A percentile compares a stretch with the other conserved stretches of the same genome.
phyloP scores from a whole-genome alignment of 2,797 vertebrate genomes.

The Cossypha niveicapilla region DNA sequence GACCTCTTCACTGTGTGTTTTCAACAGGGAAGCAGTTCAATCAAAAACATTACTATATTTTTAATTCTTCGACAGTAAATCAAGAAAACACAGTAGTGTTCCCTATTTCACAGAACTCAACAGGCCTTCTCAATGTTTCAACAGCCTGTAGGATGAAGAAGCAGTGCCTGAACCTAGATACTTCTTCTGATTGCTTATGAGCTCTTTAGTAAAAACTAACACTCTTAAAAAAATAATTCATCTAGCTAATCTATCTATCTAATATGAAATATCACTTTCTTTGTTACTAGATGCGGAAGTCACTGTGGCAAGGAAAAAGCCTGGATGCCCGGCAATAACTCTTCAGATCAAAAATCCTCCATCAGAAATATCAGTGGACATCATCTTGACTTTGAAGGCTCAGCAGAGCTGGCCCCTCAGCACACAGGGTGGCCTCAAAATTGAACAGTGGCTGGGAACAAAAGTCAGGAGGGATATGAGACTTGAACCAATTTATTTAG shows the following conservation, averaged over 20 bases:
- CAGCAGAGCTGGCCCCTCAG: constrained; percentile 70
- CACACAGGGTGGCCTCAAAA: constrained; percentile 63
- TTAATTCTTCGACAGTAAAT: background rate
- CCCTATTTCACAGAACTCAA: background rate
- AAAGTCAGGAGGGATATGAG: constrained; percentile 61
- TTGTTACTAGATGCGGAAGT: constrained; percentile 47
- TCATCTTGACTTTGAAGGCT: constrained; percentile 81
- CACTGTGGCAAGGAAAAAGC: constrained; percentile 64
- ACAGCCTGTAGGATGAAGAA: background rate
- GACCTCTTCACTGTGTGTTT: background rate
- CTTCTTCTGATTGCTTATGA: background rate
- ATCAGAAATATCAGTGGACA: constrained; percentile 80
- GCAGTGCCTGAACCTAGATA: background rate
- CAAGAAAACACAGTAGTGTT: background rate
- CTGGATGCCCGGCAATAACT: constrained; percentile 81
- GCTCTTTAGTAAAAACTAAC: background rate
- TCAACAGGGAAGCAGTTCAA: background rate
- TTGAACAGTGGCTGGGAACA: constrained; percentile 80
- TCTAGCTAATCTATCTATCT: background rate
- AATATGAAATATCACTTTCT: background rate
- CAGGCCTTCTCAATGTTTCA: background rate
- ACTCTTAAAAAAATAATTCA: background rate
- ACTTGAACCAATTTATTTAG: constrained; percentile 68
- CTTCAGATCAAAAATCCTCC: constrained; percentile 65
- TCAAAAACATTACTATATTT: background rate